Evolutionary conservation across 2,888 invertebrate genomes (phyloP).

Genomic region (Cephus nigrinus): DNA sequence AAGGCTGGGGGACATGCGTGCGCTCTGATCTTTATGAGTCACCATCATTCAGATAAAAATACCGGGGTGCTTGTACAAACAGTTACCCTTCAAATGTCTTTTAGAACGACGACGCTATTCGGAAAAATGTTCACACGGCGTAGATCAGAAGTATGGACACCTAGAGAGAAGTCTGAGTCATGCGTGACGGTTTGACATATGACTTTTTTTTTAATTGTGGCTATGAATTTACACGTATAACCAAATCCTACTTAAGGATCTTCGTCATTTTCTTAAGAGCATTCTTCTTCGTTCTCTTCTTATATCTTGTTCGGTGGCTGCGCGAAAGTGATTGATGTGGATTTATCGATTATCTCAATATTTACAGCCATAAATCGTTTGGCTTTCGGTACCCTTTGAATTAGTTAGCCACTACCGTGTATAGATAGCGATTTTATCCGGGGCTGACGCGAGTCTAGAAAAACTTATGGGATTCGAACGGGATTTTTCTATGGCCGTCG

Average conservation of each 20-base stretch:
- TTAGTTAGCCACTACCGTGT: not conserved
- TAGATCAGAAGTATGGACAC: conserved; percentile 5
- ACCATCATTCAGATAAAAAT: conserved; percentile 56
- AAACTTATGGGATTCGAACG: not conserved
- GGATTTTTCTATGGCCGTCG: not conserved
- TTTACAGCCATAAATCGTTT: not conserved
- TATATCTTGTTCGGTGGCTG: not conserved
- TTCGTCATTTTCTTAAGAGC: not conserved
- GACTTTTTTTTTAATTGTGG: not conserved
- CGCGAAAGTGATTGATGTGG: not conserved
- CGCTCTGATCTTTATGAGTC: conserved; percentile 56
- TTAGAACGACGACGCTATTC: conserved; percentile 34
- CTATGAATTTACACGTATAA: not conserved
- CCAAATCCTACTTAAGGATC: not conserved
- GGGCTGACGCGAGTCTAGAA: not conserved
- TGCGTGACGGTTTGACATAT: not conserved
- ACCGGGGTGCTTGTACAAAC: conserved; percentile 57
- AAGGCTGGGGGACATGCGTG: conserved; percentile 30
- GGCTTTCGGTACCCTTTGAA: not conserved
- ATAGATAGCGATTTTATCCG: not conserved
- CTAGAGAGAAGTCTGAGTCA: not conserved
- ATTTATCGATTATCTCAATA: not conserved
- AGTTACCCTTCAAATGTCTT: conserved; percentile 51
- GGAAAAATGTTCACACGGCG: conserved; percentile 47
- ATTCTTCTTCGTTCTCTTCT: not conserved